Conservation (phyloP, 2,113 vertebrate genomes). For the Esox niger region DNA sequence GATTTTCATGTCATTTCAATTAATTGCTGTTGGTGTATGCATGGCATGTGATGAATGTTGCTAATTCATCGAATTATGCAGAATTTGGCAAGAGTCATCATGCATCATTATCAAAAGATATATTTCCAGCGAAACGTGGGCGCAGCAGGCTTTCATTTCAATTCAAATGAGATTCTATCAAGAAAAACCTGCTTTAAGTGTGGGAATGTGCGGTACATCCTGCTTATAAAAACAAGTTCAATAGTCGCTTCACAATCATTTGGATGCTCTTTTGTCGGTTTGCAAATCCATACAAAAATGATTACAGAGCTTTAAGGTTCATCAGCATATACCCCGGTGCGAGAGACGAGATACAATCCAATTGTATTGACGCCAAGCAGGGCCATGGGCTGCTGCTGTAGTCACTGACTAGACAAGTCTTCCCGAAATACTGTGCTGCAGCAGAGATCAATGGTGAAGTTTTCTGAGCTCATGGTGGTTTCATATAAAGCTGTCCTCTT, state of each 20-base stretch:
- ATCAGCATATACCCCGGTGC: slow-evolving; percentile 57
- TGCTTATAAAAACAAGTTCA: slow-evolving; percentile 17
- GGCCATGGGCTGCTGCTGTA: slow-evolving; percentile 42
- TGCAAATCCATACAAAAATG: slow-evolving; percentile 61
- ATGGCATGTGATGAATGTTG: too few species aligned
- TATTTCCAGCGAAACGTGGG: not conserved
- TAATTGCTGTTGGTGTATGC: too few species aligned
- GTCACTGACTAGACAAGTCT: slow-evolving; percentile 53
- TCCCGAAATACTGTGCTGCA: slow-evolving; percentile 49
- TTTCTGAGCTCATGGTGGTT: slow-evolving; percentile 52
- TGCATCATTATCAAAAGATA: not conserved
- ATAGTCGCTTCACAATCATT: slow-evolving; percentile 24
- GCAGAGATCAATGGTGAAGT: slow-evolving; percentile 52
- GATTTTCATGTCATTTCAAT: too few species aligned
- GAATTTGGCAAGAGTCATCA: slow-evolving; percentile 1
- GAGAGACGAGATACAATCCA: slow-evolving; percentile 43
- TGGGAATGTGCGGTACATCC: slow-evolving; percentile 7
- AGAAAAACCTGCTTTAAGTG: not conserved
- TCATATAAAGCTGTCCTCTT: not conserved
- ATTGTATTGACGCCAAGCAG: slow-evolving; percentile 54
- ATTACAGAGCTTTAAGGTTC: slow-evolving; percentile 54
- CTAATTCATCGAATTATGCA: not conserved
- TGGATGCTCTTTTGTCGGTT: slow-evolving; percentile 39
- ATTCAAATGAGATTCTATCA: not conserved
- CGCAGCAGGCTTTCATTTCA: not conserved